Evolutionary conservation across 2,797 vertebrate species (phyloP), one percentile per base, ranked within the genome.

Genomic region (Notolabrus celidotus): DNA sequence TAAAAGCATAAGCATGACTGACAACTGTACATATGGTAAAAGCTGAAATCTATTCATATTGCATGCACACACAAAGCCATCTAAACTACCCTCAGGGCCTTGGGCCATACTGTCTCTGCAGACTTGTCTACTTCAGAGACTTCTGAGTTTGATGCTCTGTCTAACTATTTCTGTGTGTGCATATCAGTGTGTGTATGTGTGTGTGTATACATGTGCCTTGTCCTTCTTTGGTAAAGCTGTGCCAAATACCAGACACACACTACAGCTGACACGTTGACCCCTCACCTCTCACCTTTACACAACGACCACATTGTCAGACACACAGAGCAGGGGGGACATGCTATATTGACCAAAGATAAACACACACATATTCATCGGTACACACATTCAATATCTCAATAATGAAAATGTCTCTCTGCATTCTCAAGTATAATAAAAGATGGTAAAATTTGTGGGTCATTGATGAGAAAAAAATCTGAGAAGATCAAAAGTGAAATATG

Each of bases 161-260:
- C 4, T 38, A 19, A 16, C 1, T 17, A 20, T 31, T 31, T 62
- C 4, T 60, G 19, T 49, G 17, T 64, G 36, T 49, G 31, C 11
- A 8, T 29, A 0, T 34, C 5, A 54, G 5, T 25, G 29, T 72
- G 22, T 25, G 20, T 52, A 31, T 60, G 42, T 46, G 25, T 58
- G 42, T 51, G 43, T 52, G 55, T 50, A 38, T 41, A 41, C 27
- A 23, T 58, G 42, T 52, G 36, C 41, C 55, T 72, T 62, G 62
- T 62, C 46, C 53, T 71, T 60, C 63, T 64, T 63, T 91, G 71
- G 68, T 89, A 59, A 77, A 79, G 73, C 69, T 76, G 73, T 92
- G 91, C 57, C 71, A 93, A 91, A 93, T 93, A 92, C 90, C 86
- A 87, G 90, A 92, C 87, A 86, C 78, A 90, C 88, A 82, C 90